A percentile compares a stretch with the other conserved stretches of the same genome.
Conservation (phyloP, 1,140 invertebrate species). For the Aporrectodea caliginosa region DNA sequence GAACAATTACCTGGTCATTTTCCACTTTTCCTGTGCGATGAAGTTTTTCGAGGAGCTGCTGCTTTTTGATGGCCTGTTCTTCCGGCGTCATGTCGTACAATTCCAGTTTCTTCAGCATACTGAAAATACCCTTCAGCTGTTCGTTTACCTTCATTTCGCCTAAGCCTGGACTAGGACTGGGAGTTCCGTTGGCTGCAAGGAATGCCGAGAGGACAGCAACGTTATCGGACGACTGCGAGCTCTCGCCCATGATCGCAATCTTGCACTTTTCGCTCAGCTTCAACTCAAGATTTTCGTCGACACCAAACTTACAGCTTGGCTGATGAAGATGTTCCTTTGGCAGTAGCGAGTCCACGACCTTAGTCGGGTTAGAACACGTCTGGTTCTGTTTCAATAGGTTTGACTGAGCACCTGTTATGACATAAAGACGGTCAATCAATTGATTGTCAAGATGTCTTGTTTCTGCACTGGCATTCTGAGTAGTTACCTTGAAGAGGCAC, state of each 20-base stretch:
- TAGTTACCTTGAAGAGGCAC: no score
- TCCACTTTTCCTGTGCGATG: conserved; percentile 50
- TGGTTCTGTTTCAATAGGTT: not conserved
- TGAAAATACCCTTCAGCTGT: conserved; percentile 52
- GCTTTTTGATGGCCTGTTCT: conserved; percentile 68
- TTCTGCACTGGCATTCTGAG: no score
- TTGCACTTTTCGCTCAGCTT: not conserved
- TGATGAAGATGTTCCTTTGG: no score
- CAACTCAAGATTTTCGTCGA: not conserved
- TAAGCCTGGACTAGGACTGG: not conserved
- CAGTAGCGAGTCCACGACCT: not conserved
- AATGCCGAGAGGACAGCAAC: conserved; percentile 6
- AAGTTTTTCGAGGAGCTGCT: conserved; percentile 73
- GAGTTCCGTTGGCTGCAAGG: conserved; percentile 9
- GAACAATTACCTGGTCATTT: conserved; percentile 56
- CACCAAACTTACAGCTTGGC: not conserved
- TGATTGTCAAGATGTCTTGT: no score
- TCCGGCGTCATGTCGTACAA: conserved; percentile 56
- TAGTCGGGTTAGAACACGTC: not conserved
- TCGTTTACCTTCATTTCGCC: conserved; percentile 50
- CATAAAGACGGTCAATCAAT: no score
- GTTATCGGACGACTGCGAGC: not conserved
- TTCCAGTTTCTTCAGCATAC: conserved; percentile 54
- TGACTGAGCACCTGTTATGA: not conserved
- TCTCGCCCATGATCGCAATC: not conserved